phyloP scores from a whole-genome alignment of 2,888 invertebrate genomes.

The Cerastis rubricosa region DNA sequence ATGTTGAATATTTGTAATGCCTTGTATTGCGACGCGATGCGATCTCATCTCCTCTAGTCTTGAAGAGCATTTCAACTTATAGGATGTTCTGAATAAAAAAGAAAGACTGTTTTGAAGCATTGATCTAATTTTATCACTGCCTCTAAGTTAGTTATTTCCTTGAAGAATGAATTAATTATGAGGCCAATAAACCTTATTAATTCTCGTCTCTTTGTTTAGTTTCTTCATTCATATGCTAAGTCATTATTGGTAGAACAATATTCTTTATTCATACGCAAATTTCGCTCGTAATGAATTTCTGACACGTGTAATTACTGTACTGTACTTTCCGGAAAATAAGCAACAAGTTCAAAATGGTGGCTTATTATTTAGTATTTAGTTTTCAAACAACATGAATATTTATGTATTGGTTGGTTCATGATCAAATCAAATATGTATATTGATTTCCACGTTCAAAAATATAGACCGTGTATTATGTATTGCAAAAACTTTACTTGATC shows the following conservation, averaged over 20 bases:
- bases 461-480: too few relatives aligned
- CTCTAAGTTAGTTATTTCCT: conserved; percentile 9
- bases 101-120: background rate
- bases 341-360: background rate
- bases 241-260: conserved; percentile 1
- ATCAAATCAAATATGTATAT: background rate
- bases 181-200: conserved; percentile 24
- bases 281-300: conserved; percentile 8
- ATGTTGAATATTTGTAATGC: background rate
- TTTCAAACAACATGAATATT: background rate
- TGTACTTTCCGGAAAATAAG: conserved; percentile 9
- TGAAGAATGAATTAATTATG: conserved; percentile 15
- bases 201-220: conserved; percentile 18
- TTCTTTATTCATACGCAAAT: conserved; percentile 39
- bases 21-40: background rate
- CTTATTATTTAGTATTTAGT: background rate
- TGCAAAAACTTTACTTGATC: too few relatives aligned
- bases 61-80: background rate
- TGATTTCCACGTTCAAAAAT: too few relatives aligned
- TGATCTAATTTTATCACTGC: background rate
- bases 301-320: conserved; percentile 12
- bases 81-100: background rate
- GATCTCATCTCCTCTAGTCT: background rate
- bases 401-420: background rate
- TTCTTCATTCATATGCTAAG: conserved; percentile 38